Evolutionary conservation across 2,797 vertebrate genomes (phyloP), one percentile per base, ranked within the genome.

Genomic region (Simalia tracyae): DNA sequence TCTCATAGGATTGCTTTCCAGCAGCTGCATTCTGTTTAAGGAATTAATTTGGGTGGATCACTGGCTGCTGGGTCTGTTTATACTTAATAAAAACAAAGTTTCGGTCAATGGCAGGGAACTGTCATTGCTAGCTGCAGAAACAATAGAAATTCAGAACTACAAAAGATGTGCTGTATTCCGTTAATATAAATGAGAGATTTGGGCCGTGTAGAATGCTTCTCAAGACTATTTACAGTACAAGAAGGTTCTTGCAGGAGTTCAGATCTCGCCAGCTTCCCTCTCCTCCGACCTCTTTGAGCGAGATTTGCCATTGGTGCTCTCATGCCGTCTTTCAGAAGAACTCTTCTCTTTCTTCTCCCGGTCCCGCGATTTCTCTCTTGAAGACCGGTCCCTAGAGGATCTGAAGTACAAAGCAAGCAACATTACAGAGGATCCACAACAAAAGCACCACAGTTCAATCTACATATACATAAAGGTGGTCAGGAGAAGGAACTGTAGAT

Each of bases 261-360:
- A 99, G 97, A 98, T 98, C 97, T 99, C 99, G 88, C 98, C 98
- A 66, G 98, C 97, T 96, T 99, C 98, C 97, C 98, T 98, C 97
- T 99, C 99, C 88, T 99, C 99, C 28, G 97, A 98, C 92, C 98
- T 98, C 96, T 98, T 98, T 60, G 98, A 97, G 93, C 98, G 97
- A 4, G 98, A 97, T 97, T 98, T 98, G 94, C 99, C 98, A 26
- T 99, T 99, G 97, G 99, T 96, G 50, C 98, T 98, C 93, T 98
- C 99, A 19, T 98, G 97, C 92, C 97, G 96, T 93, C 97, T 97
- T 96, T 98, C 98, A 22, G 97, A 95, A 76, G 98, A 96, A 94
- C 97, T 97, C 94, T 97, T 98, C 95, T 98, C 97, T 97, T 97
- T 97, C 87, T 97, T 97, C 94, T 98, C 98, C 88, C 96, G 95